These are phyloP conservation scores for Sweltsa coloradensis DNA, from an alignment of 1,140 invertebrate genomes.

Conservation along the genomic window DNA sequence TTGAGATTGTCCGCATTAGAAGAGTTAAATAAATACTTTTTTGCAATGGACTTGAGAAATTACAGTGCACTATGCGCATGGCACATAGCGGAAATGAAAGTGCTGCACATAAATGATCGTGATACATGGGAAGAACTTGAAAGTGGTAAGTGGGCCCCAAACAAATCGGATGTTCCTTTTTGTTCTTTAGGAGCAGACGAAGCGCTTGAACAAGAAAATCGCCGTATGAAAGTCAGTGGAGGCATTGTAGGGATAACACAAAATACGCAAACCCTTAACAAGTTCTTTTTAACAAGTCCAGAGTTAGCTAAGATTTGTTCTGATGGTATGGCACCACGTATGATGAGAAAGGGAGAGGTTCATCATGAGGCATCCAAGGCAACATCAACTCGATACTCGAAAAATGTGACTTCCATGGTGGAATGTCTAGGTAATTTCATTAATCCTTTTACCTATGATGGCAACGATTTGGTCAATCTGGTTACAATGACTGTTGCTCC, in stretches of 20 bases:
- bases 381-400: not conserved
- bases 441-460: too few species aligned
- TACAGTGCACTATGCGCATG: constrained; percentile 1
- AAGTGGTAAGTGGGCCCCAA: not conserved
- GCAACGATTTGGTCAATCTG: too few species aligned
- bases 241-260: constrained; percentile 3
- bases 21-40: constrained; percentile 7
- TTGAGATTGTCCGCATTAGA: not conserved
- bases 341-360: not conserved
- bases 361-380: not conserved
- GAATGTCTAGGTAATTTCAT: too few species aligned
- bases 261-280: not conserved
- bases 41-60: constrained; percentile 3
- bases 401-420: not conserved
- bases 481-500: not conserved
- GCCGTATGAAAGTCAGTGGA: not conserved
- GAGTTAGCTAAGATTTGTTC: constrained; percentile 6
- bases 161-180: constrained; percentile 4
- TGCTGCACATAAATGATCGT: not conserved
- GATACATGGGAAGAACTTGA: not conserved
- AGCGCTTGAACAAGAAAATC: constrained; percentile 1
- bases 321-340: not conserved
- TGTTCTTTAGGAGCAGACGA: constrained; percentile 2
- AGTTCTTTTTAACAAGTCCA: constrained; percentile 5
- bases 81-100: constrained; percentile 5